Evolutionary conservation across 2,797 vertebrate genomes (phyloP).

Genomic region (Gallinago nigripennis): DNA sequence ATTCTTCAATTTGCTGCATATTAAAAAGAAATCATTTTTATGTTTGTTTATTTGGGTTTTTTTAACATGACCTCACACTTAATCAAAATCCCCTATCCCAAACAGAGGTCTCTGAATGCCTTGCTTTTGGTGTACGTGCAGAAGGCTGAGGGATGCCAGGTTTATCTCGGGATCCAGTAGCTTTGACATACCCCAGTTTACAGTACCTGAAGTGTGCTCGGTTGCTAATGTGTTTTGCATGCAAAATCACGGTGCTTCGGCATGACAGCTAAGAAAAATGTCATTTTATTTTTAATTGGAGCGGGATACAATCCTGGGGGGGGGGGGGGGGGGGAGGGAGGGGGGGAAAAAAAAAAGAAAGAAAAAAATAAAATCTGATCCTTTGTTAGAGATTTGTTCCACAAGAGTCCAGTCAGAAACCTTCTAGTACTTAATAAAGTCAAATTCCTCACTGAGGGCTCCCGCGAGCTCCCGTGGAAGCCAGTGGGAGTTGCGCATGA

Average conservation of each 20-base stretch:
- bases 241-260: neutral
- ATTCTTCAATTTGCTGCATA: neutral
- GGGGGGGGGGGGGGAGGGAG: too few relatives aligned
- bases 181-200: conserved; percentile 41
- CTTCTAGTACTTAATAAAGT: conserved; percentile 38
- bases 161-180: conserved; percentile 6
- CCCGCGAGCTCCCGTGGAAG: neutral
- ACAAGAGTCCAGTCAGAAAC: neutral
- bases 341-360: too few relatives aligned
- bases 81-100: neutral
- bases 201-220: conserved; percentile 17
- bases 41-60: neutral
- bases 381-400: neutral
- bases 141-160: neutral
- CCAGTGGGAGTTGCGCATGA: conserved; percentile 14
- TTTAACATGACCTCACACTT: neutral
- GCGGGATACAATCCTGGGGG: neutral
- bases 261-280: conserved; percentile 24
- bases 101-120: neutral
- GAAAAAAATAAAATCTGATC: neutral
- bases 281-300: conserved; percentile 44
- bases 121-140: neutral
- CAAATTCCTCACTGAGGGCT: neutral
- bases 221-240: neutral
- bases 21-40: neutral